Conservation (phyloP, 2,113 vertebrate species). For the Mionectes macconnelli region DNA sequence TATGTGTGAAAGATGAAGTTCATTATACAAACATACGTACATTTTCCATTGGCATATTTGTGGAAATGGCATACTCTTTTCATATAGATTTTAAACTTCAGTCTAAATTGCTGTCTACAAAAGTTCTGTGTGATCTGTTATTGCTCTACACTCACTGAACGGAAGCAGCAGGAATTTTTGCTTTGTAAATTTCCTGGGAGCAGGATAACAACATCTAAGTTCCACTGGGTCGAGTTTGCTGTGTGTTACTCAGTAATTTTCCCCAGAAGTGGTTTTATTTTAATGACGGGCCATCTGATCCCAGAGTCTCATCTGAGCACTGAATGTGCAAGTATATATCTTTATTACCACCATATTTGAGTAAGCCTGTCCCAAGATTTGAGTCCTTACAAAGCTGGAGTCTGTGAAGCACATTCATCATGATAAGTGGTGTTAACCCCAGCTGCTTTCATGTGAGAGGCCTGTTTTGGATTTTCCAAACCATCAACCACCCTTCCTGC, state of each 20-base stretch:
- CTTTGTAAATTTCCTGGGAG: slow-evolving; percentile 39
- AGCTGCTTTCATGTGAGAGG: not conserved
- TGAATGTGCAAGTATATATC: slow-evolving; percentile 18
- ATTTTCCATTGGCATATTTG: not conserved
- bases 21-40: not conserved
- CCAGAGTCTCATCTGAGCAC: not conserved
- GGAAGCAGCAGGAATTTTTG: slow-evolving; percentile 42
- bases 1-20: not conserved
- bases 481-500: not conserved
- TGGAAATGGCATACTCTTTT: not conserved
- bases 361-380: not conserved
- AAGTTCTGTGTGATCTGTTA: slow-evolving; percentile 5
- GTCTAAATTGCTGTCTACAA: not conserved
- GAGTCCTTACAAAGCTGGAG: not conserved
- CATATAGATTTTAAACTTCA: not conserved
- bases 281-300: slow-evolving; percentile 54
- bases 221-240: slow-evolving; percentile 28
- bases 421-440: not conserved
- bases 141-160: not conserved
- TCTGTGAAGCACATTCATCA: not conserved
- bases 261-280: slow-evolving; percentile 46
- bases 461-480: not conserved
- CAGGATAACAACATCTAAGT: not conserved
- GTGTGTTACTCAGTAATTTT: slow-evolving; percentile 10
- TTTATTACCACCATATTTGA: slow-evolving; percentile 17